Evolutionary conservation across 2,797 vertebrate species (phyloP), one percentile per base, ranked within the genome.

Genomic region (Acrocephalus scirpaceus): DNA sequence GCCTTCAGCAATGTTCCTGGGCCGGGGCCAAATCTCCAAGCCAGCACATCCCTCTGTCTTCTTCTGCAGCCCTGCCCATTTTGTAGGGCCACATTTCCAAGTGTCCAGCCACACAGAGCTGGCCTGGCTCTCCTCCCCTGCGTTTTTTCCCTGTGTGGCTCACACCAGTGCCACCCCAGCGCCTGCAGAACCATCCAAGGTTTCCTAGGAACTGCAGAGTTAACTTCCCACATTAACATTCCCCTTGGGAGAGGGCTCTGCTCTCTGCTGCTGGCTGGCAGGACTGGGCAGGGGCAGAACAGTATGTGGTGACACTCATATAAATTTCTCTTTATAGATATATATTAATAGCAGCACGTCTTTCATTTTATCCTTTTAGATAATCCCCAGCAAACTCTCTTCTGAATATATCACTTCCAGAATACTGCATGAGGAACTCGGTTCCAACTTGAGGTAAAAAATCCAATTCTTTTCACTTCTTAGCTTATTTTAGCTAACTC

Each of bases 1-100:
- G 81, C 79, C 61, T 38, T 91, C 75, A 91, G 91, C 91, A 75
- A 64, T 70, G 44, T 47, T 86, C 85, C 85, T 72, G 87, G 4
- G 16, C 62, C 0, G 0, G 17, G 66, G 76, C 92, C 93, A 93
- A 15, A 60, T 76, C 57, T 72, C 72, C 58, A 15, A 56, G 82
- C 57, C 85, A 93, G 87, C 79, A 78, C 82, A 92, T 84, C 76
- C 58, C 58, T 90, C 76, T 86, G 15, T 48, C 82, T 36, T 66
- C 76, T 38, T 7, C 61, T 80, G 73, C 86, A 75, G 87, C 84
- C 58, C 87, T 64, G 56, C 45, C 38, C 26, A 6, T 61, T 61
- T 16, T 45, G 45, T 2, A 56, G 42, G 53, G 40, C 26, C n/a
- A 11, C 30, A 11, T 78, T 83, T 72, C 72, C 72, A 36, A 73